Evolutionary conservation across 2,888 invertebrate species (phyloP).

Genomic region (Caradrina clavipalpis): DNA sequence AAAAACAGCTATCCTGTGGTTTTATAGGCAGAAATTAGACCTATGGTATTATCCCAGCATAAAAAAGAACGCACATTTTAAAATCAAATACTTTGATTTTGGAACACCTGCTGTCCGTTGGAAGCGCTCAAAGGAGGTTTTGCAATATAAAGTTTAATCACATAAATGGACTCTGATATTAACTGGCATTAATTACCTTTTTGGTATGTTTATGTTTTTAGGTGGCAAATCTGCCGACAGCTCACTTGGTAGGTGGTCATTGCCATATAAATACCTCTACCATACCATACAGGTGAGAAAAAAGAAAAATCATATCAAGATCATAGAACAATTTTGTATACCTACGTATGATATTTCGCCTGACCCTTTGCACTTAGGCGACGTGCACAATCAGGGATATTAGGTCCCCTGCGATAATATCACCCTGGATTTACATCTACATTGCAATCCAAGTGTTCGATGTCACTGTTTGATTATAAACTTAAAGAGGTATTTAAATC

Average conservation of each 20-base stretch:
- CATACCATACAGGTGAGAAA: too few relatives aligned
- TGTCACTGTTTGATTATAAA: too few relatives aligned
- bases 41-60: neutral
- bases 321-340: too few relatives aligned
- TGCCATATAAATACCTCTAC: neutral
- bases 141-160: neutral
- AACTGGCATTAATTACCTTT: neutral
- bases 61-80: neutral
- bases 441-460: neutral
- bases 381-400: too few relatives aligned
- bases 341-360: too few relatives aligned
- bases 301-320: too few relatives aligned
- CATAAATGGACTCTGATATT: neutral
- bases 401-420: too few relatives aligned
- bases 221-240: too few relatives aligned
- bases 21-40: constrained; percentile 24
- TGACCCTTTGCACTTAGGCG: too few relatives aligned
- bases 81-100: neutral
- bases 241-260: neutral
- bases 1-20: constrained; percentile 26
- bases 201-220: constrained; percentile 16
- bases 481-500: too few relatives aligned
- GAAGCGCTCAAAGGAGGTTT: constrained; percentile 5
- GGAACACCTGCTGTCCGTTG: neutral
- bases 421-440: too few relatives aligned